Evolutionary conservation across 1,140 invertebrate genomes (phyloP).

Genomic region (Tetragnatha versicolor): DNA sequence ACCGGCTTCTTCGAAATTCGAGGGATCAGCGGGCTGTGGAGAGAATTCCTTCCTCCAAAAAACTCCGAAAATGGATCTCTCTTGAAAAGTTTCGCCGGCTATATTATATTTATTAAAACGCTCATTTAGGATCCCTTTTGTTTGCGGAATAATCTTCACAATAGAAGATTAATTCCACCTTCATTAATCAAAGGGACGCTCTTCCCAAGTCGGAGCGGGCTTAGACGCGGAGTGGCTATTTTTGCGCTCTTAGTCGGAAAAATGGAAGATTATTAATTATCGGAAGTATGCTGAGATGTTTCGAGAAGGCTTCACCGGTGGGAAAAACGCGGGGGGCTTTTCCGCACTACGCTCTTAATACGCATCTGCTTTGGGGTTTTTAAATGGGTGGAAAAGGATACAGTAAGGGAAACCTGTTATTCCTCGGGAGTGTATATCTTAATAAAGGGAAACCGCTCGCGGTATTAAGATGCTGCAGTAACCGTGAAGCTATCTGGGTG

Average conservation of each 20-base stretch:
- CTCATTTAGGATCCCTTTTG: slow-evolving; percentile 33
- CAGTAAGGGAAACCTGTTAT: too few relatives aligned
- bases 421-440: too few relatives aligned
- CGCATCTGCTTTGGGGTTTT: too few relatives aligned
- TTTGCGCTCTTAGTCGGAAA: slow-evolving; percentile 9
- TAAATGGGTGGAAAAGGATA: too few relatives aligned
- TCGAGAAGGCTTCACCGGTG: background rate
- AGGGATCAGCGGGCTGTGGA: slow-evolving; percentile 14
- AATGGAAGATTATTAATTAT: slow-evolving; percentile 30
- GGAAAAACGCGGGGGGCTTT: background rate
- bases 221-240: slow-evolving; percentile 12
- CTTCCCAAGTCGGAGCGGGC: background rate
- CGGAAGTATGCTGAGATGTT: background rate
- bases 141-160: slow-evolving; percentile 29
- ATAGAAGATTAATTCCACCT: slow-evolving; percentile 35
- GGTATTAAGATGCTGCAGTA: too few relatives aligned
- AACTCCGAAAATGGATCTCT: background rate
- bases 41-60: slow-evolving; percentile 11
- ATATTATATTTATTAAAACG: slow-evolving; percentile 36
- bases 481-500: too few relatives aligned
- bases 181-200: slow-evolving; percentile 16
- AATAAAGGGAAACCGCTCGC: too few relatives aligned
- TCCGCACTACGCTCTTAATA: too few relatives aligned
- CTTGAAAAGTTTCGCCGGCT: background rate
- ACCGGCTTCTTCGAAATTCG: background rate